phyloP scores from a whole-genome alignment of 2,797 vertebrate species.

The Ptychadena robeensis region DNA sequence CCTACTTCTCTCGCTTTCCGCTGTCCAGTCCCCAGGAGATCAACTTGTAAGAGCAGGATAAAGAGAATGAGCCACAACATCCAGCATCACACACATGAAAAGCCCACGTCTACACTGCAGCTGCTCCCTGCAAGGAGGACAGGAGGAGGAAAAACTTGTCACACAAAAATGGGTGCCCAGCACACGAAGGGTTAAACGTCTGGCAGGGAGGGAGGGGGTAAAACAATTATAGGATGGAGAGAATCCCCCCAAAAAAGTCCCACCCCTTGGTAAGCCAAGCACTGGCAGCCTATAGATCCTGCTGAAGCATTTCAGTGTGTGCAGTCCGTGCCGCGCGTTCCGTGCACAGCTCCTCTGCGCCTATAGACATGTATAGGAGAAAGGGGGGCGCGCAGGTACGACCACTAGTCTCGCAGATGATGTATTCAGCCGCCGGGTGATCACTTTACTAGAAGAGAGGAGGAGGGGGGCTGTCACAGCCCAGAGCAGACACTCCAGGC shows the following conservation, averaged over 20 bases:
- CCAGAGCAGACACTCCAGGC: slow-evolving; percentile 76
- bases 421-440: slow-evolving; percentile 65
- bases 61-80: slow-evolving; percentile 66
- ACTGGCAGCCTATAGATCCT: slow-evolving; percentile 69
- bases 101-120: slow-evolving; percentile 65
- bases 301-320: slow-evolving; percentile 40
- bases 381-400: slow-evolving; percentile 49
- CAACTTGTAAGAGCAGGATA: slow-evolving; percentile 76
- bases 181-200: slow-evolving; percentile 72
- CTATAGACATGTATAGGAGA: slow-evolving; percentile 19
- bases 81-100: slow-evolving; percentile 69
- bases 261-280: slow-evolving; percentile 74
- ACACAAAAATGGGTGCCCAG: slow-evolving; percentile 66
- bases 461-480: slow-evolving; percentile 65
- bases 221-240: slow-evolving; percentile 64
- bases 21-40: slow-evolving; percentile 68
- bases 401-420: slow-evolving; percentile 48
- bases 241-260: slow-evolving; percentile 69
- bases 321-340: slow-evolving; percentile 28
- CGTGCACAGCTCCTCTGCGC: background rate
- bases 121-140: slow-evolving; percentile 65
- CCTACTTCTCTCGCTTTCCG: slow-evolving; percentile 45
- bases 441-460: slow-evolving; percentile 76
- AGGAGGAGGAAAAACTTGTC: slow-evolving; percentile 71
- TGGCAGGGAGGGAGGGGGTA: slow-evolving; percentile 63